Evolutionary conservation across 2,888 invertebrate species (phyloP), one percentile per base, ranked within the genome.

Genomic region (Sinhomidia bicolor): DNA sequence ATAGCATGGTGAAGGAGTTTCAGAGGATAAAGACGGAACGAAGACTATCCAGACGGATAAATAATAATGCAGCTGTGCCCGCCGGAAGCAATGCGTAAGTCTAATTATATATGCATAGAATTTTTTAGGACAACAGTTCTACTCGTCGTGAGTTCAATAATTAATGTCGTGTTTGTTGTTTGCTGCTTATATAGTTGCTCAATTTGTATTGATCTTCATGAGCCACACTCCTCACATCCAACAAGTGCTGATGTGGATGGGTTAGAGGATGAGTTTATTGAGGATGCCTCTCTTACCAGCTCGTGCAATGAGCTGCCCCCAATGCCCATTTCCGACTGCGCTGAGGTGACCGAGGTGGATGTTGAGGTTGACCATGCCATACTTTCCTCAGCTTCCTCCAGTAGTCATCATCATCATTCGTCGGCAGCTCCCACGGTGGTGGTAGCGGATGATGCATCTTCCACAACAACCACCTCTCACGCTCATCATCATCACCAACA

Each of bases 1-100:
- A 92, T 87, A 92, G 92, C 85, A 92, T 92, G 92, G 92, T 92
- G 62, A 92, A 92, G 84, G 92, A 92, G 90, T 92, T 92, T 79
- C 92, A 92, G 68, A 85, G 92, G 71, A 92, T 92, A 71, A 92
- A 92, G 88, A 92, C 92, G 47, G 92, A 92, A 81, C 84, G 92
- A 79, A 88, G 92, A 82, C 88, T 92, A 80, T 92, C 92, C 26
- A 90, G 91, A 80, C 91, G 92, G 89, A 92, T 91, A 87, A 92
- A 92, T 89, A 92, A 91, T 88, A 91, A 91, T 86, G 91, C 91
- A 44, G 91, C 89, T 74, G 79, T 89, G 32, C 89, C 91, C 84
- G 84, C 90, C 81, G 89, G 90, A 90, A 91, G 89, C 91, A 91
- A 91, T 89, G 89, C 91, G 91, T 91, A 90, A 89, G 90, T 87